Evolutionary conservation across 2,113 vertebrate genomes (phyloP).

Genomic region (rabbit (Oryctolagus cuniculus)): DNA sequence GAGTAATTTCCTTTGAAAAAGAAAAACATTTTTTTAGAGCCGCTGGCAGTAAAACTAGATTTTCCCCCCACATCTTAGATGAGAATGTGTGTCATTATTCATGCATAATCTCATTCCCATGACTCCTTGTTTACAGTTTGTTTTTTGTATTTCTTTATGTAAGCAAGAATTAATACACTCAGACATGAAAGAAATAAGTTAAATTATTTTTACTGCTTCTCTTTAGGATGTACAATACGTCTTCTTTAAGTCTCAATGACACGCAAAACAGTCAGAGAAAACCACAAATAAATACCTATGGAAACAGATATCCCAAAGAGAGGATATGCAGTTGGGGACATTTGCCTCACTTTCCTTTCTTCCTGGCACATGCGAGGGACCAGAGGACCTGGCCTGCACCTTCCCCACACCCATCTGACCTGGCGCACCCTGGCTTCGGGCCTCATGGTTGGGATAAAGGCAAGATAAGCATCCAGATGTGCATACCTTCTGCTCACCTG

Average conservation of each 20-base stretch:
- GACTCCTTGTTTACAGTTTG: constrained; percentile 84
- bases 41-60: constrained; percentile 75
- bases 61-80: constrained; percentile 69
- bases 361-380: not conserved
- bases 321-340: not conserved
- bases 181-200: constrained; percentile 83
- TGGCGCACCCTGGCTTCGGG: not conserved
- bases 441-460: not conserved
- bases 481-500: not conserved
- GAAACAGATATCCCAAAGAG: constrained; percentile 71
- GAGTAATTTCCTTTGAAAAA: constrained; percentile 83
- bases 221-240: constrained; percentile 82
- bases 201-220: constrained; percentile 85
- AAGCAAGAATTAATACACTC: constrained; percentile 86
- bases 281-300: constrained; percentile 79
- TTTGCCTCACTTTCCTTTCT: not conserved
- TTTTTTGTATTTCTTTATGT: constrained; percentile 84
- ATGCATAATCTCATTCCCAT: constrained; percentile 83
- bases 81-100: constrained; percentile 77
- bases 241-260: constrained; percentile 82
- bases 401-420: not conserved
- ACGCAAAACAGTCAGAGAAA: constrained; percentile 77
- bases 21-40: constrained; percentile 82
- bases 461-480: not conserved
- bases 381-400: not conserved